Evolutionary conservation across 2,888 invertebrate genomes (phyloP).

Genomic region (Mimachlamys varia): DNA sequence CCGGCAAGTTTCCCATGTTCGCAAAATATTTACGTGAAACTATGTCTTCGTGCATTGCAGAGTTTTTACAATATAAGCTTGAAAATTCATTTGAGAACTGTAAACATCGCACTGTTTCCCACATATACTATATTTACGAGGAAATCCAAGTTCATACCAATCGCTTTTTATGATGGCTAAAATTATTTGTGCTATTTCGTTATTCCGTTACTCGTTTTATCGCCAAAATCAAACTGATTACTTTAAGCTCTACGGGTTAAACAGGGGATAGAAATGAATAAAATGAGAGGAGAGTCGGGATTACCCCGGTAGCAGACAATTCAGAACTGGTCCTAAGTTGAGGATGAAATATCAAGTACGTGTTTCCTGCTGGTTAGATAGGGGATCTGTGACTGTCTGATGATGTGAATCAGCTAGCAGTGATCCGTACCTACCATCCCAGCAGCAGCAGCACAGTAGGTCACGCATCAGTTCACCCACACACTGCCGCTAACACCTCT

Average conservation of each 20-base stretch:
- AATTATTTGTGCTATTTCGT: too few species aligned
- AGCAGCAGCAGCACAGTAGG: neutral
- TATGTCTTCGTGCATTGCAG: too few species aligned
- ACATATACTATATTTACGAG: neutral
- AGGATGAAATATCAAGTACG: constrained; percentile 7
- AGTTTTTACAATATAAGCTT: too few species aligned
- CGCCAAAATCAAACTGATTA: neutral
- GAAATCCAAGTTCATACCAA: too few species aligned
- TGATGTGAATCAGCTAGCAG: neutral
- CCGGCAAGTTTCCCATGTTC: neutral
- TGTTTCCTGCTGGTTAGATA: neutral
- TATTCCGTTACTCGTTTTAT: too few species aligned
- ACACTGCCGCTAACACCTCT: constrained; percentile 16
- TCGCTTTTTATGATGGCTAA: too few species aligned
- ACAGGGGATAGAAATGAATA: neutral
- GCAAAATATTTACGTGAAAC: neutral
- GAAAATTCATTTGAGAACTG: too few species aligned
- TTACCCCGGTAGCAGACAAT: neutral
- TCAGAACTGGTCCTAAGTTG: neutral
- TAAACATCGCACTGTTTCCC: too few species aligned
- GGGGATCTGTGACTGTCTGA: neutral
- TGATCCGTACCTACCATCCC: neutral
- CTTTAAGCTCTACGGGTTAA: neutral
- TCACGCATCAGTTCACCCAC: constrained; percentile 22
- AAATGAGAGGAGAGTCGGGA: neutral